Base-by-base conservation (phyloP, 2,888 invertebrate species). In the Rosalia funebris region DNA sequence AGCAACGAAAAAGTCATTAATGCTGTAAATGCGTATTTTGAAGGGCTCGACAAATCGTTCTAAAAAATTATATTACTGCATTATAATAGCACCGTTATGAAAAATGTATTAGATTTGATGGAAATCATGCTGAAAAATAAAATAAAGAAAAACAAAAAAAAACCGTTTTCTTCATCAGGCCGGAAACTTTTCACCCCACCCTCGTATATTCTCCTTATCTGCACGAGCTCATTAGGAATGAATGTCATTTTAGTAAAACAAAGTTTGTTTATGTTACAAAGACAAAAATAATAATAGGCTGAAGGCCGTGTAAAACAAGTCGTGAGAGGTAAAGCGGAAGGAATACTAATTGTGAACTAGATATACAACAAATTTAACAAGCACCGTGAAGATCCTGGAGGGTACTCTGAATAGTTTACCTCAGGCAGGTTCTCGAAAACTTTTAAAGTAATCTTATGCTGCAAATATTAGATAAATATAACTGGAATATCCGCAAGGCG, bases 321-420 rank as follows among this genome's bases (percentile, higher is more conserved):
- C 17, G 5, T 47, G 16, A 34, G 47, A 34, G 36, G 16, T 47
- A 47, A 32, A 47, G n/a, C 12, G 32, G 34, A 36, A 36, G 47
- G 15, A 17, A 36, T 34, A 47, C 36, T 47, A 47, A 47, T 47
- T 47, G 16, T 47, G 7, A 47, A 47, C 34, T 47, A 47, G 34
- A 25, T 12, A 15, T 12, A 31, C 45, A 32, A 47, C 34, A 12
- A 36, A 36, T 34, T 47, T 47, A 47, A 47, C 47, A 47, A 47
- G 47, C 36, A 15, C 25, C 25, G 47, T 15, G 36, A 31, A 47
- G 17, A 36, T 34, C 3, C 2, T 47, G 31, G 14, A 36, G 47
- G 47, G 17, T 12, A 12, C 47, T 47, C 16, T 12, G 47, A 47
- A 17, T 36, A 47, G 47, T 47, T 47, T 47, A 47, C 47, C 47